A percentile compares a stretch with the other conserved stretches of the same genome.
Evolutionary conservation across 2,888 invertebrate genomes (phyloP).

Genomic region (Dexiosoma caninum): DNA sequence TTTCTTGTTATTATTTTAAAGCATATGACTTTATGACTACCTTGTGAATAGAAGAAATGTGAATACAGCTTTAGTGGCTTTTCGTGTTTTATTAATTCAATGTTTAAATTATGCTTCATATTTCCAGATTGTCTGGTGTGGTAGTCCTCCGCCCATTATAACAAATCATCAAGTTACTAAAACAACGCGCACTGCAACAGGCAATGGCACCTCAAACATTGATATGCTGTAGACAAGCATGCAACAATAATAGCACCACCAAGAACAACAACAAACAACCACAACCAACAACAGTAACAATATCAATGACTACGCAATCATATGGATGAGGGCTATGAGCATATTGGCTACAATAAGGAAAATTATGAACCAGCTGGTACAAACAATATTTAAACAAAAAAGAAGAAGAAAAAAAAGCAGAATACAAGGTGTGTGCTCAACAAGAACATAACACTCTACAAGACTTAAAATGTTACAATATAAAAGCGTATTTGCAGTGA

Average conservation of each 20-base stretch:
- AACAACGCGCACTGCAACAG: conserved; percentile 82
- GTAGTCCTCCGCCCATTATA: conserved; percentile 74
- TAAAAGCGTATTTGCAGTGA: too few species aligned
- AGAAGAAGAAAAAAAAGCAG: not conserved
- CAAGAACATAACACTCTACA: conserved; percentile 1
- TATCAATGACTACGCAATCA: not conserved
- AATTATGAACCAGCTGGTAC: conserved; percentile 1
- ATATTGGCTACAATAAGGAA: conserved; percentile 21
- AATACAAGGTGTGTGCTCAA: conserved; percentile 34
- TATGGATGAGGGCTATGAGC: not conserved
- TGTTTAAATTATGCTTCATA: not conserved
- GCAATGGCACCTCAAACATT: conserved; percentile 81
- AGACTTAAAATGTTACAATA: conserved; percentile 6
- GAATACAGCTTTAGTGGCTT: too few species aligned
- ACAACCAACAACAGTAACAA: conserved; percentile 13
- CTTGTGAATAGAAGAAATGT: too few species aligned
- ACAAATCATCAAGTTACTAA: conserved; percentile 80
- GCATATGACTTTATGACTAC: too few species aligned
- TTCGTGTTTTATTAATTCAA: conserved; percentile 7
- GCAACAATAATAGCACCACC: not conserved
- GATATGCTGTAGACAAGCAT: conserved; percentile 75
- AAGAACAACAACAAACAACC: not conserved
- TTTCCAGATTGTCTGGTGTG: conserved; percentile 77
- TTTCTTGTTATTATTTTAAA: too few species aligned
- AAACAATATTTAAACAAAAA: not conserved